Evolutionary conservation across 2,113 vertebrate species (phyloP).

Genomic region (Ranitomeya imitator): DNA sequence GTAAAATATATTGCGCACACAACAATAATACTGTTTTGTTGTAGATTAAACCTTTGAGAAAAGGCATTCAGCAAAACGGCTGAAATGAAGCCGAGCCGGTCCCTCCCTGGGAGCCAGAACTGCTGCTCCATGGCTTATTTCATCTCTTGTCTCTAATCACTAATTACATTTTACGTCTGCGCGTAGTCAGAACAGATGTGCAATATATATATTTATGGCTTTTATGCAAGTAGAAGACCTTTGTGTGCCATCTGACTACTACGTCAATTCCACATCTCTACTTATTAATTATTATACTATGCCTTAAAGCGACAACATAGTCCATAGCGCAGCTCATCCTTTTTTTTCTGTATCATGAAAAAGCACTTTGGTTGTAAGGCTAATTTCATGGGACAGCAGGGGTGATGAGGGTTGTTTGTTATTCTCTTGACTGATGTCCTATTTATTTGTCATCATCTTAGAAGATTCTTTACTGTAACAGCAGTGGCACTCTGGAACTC

Average conservation of each 20-base stretch:
- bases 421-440: no score
- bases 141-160: conserved; percentile 9
- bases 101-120: conserved; percentile 18
- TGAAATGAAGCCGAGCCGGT: conserved; percentile 25
- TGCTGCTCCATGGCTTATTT: conserved; percentile 8
- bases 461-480: no score
- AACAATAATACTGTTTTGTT: conserved; percentile 34
- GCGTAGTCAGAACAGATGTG: conserved; percentile 21
- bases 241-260: not conserved
- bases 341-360: not conserved
- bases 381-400: not conserved
- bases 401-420: not conserved
- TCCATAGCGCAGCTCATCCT: not conserved
- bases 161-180: conserved; percentile 16
- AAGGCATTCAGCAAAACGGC: conserved; percentile 28
- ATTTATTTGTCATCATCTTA: no score
- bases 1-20: conserved; percentile 42
- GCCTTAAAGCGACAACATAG: not conserved
- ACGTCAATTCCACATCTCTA: not conserved
- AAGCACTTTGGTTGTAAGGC: not conserved
- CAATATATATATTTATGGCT: conserved; percentile 11
- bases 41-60: conserved; percentile 23
- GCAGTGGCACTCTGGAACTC: no score
- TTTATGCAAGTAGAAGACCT: conserved; percentile 30
- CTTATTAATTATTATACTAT: not conserved